Base-by-base conservation (phyloP, 1,140 invertebrate genomes). In the Drosophila lacteicornis region DNA sequence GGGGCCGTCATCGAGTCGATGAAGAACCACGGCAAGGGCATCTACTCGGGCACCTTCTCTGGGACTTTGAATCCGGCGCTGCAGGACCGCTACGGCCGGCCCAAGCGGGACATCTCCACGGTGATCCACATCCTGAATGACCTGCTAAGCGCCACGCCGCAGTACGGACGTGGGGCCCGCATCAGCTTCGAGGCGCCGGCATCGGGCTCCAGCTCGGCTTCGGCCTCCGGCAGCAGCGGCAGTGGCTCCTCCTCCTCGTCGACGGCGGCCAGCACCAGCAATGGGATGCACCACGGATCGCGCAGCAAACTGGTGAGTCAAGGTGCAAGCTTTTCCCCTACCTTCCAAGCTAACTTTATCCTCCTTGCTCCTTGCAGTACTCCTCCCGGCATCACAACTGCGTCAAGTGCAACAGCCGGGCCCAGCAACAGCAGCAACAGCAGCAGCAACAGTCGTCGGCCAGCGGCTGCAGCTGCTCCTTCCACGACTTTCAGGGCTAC, bases 51-150 rank as follows among this genome's bases (percentile, higher is more conserved):
- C 42, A 97, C 96, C 30, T 96, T 96, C 93, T 95, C 95, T 92
- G 98, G 98, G 38, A 98, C 98, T 9, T 92, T 99, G 13, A 98
- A 98, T 93, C 98, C 98, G 63, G 96, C 97, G n/a, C 94, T 99
- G 15, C 98, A 99, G 93, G 98, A 99, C 92, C 95, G 96, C 74
- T 96, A 96, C 91, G 98, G 98, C 1, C 95, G 97, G 75, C 98
- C 98, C 11, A 97, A 98, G 82, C 95, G 97, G 17, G 97, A 98
- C 93, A 98, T 99, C 63, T 97, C 96, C 55, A 99, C 98, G 15
- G 98, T 99, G 58, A 98, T 99, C 65, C 98, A 99, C 92, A 99
- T 99, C 93, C 93, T 99, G 25, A 99, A 99, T 93, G 98, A 99
- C 93, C 94, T 99, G 73, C 93, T 99, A 25, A 98, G 97, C 93